Evolutionary conservation across 2,113 vertebrate species (phyloP), one percentile per base, ranked within the genome.

Genomic region (Festucalex cinctus): DNA sequence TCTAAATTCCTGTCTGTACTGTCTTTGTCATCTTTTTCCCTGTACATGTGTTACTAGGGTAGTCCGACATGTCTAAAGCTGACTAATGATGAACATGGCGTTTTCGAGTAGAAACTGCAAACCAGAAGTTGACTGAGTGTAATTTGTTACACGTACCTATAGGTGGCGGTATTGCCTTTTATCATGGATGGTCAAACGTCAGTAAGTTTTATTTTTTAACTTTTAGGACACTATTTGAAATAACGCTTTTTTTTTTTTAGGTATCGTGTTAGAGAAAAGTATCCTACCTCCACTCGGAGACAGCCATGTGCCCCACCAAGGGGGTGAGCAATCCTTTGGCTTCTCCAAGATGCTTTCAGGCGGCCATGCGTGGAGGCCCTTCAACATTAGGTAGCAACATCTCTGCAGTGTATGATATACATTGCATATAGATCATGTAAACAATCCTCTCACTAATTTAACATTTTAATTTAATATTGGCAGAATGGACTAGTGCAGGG

Each of bases 361-460:
- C 51, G 72, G 72, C 65, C 76, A 69, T n/a, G 53, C 74, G 8
- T 71, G 43, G 48, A 85, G 44, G 63, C 84, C 88, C 41, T 79
- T 87, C 68, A 77, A 75, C 66, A 74, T 90, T 22, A 57, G 86
- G 88, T 91, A 89, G 28, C 28, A 32, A 86, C 75, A 70, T 60
- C 35, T 59, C 49, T 26, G 69, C 78, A 48, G 36, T 37, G 22
- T 74, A 54, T 41, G 39, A 41, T 9, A 41, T 32, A 32, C 28
- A 32, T 32, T 32, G 28, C 28, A 32, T 32, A 32, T 32, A 32
- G 28, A 32, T 32, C 4, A 32, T 32, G 28, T 32, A 4, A 32
- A 32, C 28, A 32, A 32, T 32, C 28, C 28, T 32, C 4, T 32
- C 4, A 32, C 28, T 32, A 32, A 32, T 32, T 32, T 4, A 32